Evolutionary conservation across 30 jellyfish, hydroid and myxozoan species (phyloP).

Genomic region (Cassiopea andromeda): DNA sequence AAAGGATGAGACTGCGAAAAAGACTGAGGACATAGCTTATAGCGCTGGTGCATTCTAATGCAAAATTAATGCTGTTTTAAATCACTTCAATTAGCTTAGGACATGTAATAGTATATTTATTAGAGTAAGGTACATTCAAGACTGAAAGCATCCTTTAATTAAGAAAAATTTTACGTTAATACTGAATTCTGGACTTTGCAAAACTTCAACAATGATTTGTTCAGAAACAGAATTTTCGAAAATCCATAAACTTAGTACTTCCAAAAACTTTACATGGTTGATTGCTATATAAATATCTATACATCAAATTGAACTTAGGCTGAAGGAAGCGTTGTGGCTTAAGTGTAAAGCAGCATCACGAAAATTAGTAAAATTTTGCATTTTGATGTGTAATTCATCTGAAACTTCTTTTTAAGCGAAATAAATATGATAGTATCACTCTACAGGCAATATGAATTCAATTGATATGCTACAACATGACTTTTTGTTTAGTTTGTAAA

Average conservation of each 20-base stretch:
- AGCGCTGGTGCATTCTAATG: background rate
- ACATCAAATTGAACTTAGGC: background rate
- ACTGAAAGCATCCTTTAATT: background rate
- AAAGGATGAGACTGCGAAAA: background rate
- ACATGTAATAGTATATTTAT: background rate
- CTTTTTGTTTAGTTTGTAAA: background rate
- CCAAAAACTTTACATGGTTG: background rate
- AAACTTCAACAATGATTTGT: background rate
- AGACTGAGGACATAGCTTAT: background rate
- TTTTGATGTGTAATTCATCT: background rate
- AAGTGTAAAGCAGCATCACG: background rate
- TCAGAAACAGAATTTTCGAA: background rate
- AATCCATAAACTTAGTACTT: background rate
- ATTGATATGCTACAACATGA: background rate
- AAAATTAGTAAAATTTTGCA: too few relatives aligned
- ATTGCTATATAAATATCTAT: background rate
- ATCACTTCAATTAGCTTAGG: background rate
- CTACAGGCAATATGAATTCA: background rate
- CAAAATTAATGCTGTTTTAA: background rate
- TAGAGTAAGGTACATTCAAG: background rate
- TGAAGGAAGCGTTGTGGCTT: background rate
- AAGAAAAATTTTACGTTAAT: background rate
- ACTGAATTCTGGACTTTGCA: background rate
- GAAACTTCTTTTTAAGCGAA: background rate
- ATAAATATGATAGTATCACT: background rate